A percentile compares a stretch with the other conserved stretches of the same genome.
Conservation (phyloP, 2,113 vertebrate species). For the Psilopogon haemacephalus region DNA sequence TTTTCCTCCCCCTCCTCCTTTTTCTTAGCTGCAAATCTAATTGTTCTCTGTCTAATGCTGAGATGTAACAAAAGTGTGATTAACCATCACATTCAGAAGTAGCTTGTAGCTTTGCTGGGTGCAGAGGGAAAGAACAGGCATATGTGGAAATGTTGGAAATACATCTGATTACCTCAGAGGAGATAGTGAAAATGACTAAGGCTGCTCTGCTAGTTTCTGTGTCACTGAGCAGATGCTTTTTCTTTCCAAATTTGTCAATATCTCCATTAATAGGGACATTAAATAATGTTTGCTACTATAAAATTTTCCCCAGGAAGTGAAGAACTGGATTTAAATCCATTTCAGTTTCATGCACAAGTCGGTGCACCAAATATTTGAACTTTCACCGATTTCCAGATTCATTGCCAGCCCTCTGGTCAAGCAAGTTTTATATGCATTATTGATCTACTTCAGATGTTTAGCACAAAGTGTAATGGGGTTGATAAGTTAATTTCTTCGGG, state of each 20-base stretch:
- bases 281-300: constrained; percentile 30
- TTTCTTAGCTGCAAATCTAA: constrained; percentile 49
- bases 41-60: constrained; percentile 41
- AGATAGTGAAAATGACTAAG: constrained; percentile 36
- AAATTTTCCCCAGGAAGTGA: neutral
- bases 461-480: neutral
- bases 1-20: neutral
- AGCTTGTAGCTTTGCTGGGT: constrained; percentile 30
- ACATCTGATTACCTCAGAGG: constrained; percentile 30
- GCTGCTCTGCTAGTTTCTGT: constrained; percentile 43
- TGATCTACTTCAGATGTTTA: neutral
- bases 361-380: neutral
- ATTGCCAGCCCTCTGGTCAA: neutral
- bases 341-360: neutral
- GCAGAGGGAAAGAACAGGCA: constrained; percentile 15
- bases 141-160: constrained; percentile 18
- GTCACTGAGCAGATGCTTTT: constrained; percentile 18
- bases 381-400: neutral
- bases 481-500: neutral
- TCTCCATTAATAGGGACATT: neutral
- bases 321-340: neutral
- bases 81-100: constrained; percentile 49
- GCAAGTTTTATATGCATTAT: neutral
- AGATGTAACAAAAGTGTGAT: constrained; percentile 58
- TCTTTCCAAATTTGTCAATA: constrained; percentile 38